These are phyloP conservation scores for Halyomorpha halys DNA, from an alignment of 1,140 invertebrate genomes.

Conservation along the genomic window DNA sequence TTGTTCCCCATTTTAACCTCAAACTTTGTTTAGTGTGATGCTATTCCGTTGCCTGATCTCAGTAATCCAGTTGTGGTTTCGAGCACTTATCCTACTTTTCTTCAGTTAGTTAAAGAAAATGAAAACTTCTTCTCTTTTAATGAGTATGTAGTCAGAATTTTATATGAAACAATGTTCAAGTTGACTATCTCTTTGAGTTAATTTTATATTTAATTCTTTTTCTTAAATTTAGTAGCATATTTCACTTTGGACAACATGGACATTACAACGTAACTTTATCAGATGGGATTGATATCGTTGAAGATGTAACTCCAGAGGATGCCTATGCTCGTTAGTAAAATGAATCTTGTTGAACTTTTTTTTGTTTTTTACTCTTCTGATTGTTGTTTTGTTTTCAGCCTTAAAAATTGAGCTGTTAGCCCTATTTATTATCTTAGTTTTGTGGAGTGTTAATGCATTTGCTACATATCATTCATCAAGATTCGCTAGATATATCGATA, in stretches of 20 bases:
- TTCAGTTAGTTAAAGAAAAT: background rate
- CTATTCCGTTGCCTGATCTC: background rate
- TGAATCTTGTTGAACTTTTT: background rate
- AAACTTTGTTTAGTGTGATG: conserved; percentile 1
- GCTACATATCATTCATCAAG: background rate
- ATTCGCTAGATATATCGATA: background rate
- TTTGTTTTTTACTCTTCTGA: background rate
- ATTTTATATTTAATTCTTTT: background rate
- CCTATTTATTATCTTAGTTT: background rate
- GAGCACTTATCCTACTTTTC: background rate
- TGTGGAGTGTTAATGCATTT: conserved; percentile 1
- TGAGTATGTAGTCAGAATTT: too few relatives aligned
- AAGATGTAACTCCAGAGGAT: background rate
- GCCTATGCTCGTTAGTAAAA: background rate
- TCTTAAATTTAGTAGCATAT: background rate
- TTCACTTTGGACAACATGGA: conserved; percentile 9
- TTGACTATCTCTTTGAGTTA: too few relatives aligned
- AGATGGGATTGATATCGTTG: background rate
- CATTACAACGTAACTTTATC: conserved; percentile 2
- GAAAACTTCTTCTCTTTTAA: too few relatives aligned
- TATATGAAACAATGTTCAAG: too few relatives aligned
- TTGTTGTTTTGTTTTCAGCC: conserved; percentile 6
- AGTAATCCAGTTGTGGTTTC: background rate
- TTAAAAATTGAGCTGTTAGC: conserved; percentile 8
- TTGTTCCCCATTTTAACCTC: too few relatives aligned